Conservation (phyloP, 2,888 invertebrate species). For the Hirtodrosophila alboralis region DNA sequence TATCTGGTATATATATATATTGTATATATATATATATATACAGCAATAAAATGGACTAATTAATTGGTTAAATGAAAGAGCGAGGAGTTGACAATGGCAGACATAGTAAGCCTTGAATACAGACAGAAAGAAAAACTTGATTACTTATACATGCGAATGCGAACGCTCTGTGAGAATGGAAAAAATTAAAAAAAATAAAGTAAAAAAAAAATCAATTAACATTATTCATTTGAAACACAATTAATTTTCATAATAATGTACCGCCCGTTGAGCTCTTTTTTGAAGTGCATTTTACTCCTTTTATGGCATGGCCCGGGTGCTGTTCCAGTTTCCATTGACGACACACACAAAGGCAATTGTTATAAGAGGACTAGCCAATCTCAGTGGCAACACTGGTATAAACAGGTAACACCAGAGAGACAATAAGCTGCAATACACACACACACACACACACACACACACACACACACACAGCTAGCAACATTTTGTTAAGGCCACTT, state of each 20-base stretch:
- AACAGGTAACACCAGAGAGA: constrained; percentile 66
- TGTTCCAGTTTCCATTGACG: constrained; percentile 18
- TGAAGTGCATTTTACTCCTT: constrained; percentile 48
- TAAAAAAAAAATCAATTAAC: constrained; percentile 60
- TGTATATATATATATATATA: too few relatives aligned
- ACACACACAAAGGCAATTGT: constrained; percentile 59
- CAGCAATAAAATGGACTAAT: constrained; percentile 60
- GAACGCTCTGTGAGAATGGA: too few relatives aligned
- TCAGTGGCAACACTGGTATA: constrained; percentile 56
- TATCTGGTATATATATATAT: too few relatives aligned
- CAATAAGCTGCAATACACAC: constrained; percentile 57
- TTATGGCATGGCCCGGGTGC: constrained; percentile 18
- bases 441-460: constrained; percentile 2
- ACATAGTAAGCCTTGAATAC: constrained; percentile 12
- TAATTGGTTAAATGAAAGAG: constrained; percentile 48
- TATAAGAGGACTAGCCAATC: constrained; percentile 54
- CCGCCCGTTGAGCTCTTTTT: constrained; percentile 33
- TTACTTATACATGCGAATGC: constrained; percentile 24
- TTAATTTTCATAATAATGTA: constrained; percentile 70
- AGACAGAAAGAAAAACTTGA: constrained; percentile 26
- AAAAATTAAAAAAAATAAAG: too few relatives aligned
- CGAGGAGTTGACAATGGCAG: constrained; percentile 11
- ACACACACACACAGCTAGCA: constrained; percentile 33
- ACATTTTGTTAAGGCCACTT: constrained; percentile 78
- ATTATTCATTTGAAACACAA: constrained; percentile 64